Base-by-base conservation (phyloP, 2,113 vertebrate species). In the Cranoglanis bouderius region DNA sequence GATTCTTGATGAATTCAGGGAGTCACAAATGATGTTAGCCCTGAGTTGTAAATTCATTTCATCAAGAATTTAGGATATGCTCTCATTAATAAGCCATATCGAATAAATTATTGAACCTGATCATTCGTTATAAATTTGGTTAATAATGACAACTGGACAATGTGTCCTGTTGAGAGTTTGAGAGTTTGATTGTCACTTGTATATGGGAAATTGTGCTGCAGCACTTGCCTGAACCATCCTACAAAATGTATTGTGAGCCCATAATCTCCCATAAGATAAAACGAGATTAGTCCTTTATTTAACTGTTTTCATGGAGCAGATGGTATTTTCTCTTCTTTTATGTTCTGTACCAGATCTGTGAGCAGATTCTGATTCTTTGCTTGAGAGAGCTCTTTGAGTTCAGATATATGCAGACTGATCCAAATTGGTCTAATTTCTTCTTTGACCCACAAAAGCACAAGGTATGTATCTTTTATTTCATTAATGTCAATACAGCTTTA, bases 391-490 rank as follows among this genome's bases (percentile, higher is more conserved):
- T 99, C 89, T 99, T 99, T 86, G 98, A 99, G 94, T 99, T 99
- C 93, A 96, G 96, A 35, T 98, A 96, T 93, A 99, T 99, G 98
- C 98, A 99, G 96, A 99, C 98, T 0, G 98, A 99, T 91, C 98
- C 98, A 10, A 99, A 99, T 95, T 99, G 98, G 98, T 99, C 98
- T 51, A 99, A 99, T 95, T 99, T 99, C 94, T 97, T 99, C 90
- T 99, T 98, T 0, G 97, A 99, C 82, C 98, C 98, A 0, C 96
- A 98, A 91, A 94, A 94, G 26, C 97, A 99, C 93, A 97, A 94
- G 97, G 98, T 98, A 93, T 49, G 35, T 35, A 51, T 6, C n/a
- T 38, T 14, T 14, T 53, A 38, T 53, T 14, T 74, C 4, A 24
- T 46, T 46, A 77, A 55, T 32, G 14, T 14, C 21, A 26, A 43